A percentile compares a stretch with the other conserved stretches of the same genome.
Conservation (phyloP, 2,888 invertebrate genomes). For the Amphipyra tragopoginis region DNA sequence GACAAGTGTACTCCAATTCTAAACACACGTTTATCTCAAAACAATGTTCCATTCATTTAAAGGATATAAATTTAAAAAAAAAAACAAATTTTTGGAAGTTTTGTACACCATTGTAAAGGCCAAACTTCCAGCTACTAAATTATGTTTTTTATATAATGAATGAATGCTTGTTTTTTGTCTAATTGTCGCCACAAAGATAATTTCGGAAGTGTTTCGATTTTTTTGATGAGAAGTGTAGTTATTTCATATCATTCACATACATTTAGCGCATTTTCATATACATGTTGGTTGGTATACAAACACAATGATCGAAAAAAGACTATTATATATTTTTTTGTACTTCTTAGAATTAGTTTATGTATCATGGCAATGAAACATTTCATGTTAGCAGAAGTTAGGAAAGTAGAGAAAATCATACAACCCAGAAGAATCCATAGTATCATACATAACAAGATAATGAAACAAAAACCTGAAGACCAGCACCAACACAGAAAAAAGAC, state of each 20-base stretch:
- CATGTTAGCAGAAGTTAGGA: constrained; percentile 20
- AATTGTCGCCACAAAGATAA: too few relatives aligned
- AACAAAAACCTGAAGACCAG: constrained; percentile 53
- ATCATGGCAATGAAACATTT: constrained; percentile 25
- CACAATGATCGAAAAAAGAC: constrained; percentile 10
- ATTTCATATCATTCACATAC: constrained; percentile 7
- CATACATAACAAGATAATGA: constrained; percentile 17
- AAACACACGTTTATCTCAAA: too few relatives aligned
- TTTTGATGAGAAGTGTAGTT: too few relatives aligned
- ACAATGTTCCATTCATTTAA: too few relatives aligned
- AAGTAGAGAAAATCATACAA: constrained; percentile 25
- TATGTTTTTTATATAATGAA: too few relatives aligned
- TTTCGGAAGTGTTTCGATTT: too few relatives aligned
- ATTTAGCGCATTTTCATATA: constrained; percentile 21
- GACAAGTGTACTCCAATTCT: too few relatives aligned
- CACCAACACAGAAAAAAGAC: constrained; percentile 58
- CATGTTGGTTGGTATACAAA: constrained; percentile 16
- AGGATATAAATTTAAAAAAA: too few relatives aligned
- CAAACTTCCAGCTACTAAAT: too few relatives aligned
- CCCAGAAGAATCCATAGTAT: constrained; percentile 23
- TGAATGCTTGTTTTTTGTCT: too few relatives aligned
- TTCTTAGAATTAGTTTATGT: neutral
- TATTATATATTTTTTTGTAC: neutral
- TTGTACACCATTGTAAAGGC: too few relatives aligned
- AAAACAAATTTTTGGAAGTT: too few relatives aligned